Evolutionary conservation across 2,113 vertebrate species (phyloP), one percentile per base, ranked within the genome.

Genomic region (Seriola rivoliana): DNA sequence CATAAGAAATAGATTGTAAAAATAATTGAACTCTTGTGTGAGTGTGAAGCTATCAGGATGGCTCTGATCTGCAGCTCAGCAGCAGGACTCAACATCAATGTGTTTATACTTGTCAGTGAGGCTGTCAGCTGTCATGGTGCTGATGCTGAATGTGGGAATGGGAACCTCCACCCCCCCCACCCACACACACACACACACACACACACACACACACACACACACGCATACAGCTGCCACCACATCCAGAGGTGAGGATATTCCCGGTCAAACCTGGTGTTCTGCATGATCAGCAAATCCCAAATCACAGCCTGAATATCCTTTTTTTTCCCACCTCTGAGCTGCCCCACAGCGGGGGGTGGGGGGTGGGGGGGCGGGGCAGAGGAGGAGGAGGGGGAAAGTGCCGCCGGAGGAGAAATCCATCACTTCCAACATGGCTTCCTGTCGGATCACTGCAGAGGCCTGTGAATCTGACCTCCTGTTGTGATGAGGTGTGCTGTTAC

Each of bases 221-320:
- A 29, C 29, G 29, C 29, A 29, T 29, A 29, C 29, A 29, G 29
- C 29, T 29, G 29, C 46, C 67, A 52, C 0, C 55, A 34, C 78
- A 46, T 32, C 1, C 52, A 50, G 4, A 4, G 60, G 16, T 60
- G 50, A 40, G 81, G 75, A 75, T 68, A 25, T 75, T 84, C 69
- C 73, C 19, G n/a, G 46, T 65, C 52, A 81, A 81, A 74, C 78
- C 50, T 13, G 5, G 0, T 0, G 42, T 83, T 77, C 70, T 81
- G 76, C 80, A 17, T 9, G 4, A 75, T 90, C 79, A 85, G 88
- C 90, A 81, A 29, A 50, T 80, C 52, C 59, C 42, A 58, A 72
- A 66, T 67, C 75, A 17, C 60, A 1, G 0, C 5, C 48, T 76
- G 71, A 0, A 75, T 46, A 36, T 81, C 65, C 38, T 19, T 34